Base-by-base conservation (phyloP, 2,113 vertebrate genomes). In the Dromaius novaehollandiae region DNA sequence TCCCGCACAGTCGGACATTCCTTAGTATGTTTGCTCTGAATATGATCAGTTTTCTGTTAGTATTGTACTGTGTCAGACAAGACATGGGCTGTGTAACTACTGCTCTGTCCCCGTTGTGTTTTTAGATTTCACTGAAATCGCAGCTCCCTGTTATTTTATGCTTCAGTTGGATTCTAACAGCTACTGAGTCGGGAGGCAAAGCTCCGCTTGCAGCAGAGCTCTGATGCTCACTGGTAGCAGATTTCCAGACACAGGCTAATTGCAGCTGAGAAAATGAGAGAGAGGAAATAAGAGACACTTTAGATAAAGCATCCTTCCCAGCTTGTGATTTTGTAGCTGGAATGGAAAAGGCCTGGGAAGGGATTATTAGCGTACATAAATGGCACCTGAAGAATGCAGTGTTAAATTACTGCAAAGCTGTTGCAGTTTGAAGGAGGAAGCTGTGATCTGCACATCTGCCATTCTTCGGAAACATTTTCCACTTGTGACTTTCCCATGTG, bases 301-400 rank as follows among this genome's bases (percentile, higher is more conserved):
- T 25, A 95, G 46, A 48, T 86, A 96, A 80, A 85, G 50, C 80
- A 89, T 93, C 94, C 78, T 96, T 94, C 86, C 56, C 91, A 87
- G 95, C 95, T 80, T 90, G 93, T 85, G 91, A 66, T 95, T 86
- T 60, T 91, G 94, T 93, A 86, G 91, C 93, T 92, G 95, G 91
- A 80, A 63, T 85, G 86, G 90, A 90, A 97, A 87, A 56, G 93
- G 91, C 90, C 90, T 91, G 96, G 95, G 94, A 91, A 88, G 82
- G 85, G 91, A 91, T 96, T 96, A 94, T 95, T 93, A 75, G 88
- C 2, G 20, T 71, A 9, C 73, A 65, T 32, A 81, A 94, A 93
- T 77, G 91, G 96, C 91, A 93, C 95, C 96, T 97, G 97, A 95
- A 95, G 96, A 97, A 95, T 76, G 92, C 9, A 3, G 80, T 86